phyloP scores from a whole-genome alignment of 2,797 vertebrate genomes.

The Chelon labrosus region DNA sequence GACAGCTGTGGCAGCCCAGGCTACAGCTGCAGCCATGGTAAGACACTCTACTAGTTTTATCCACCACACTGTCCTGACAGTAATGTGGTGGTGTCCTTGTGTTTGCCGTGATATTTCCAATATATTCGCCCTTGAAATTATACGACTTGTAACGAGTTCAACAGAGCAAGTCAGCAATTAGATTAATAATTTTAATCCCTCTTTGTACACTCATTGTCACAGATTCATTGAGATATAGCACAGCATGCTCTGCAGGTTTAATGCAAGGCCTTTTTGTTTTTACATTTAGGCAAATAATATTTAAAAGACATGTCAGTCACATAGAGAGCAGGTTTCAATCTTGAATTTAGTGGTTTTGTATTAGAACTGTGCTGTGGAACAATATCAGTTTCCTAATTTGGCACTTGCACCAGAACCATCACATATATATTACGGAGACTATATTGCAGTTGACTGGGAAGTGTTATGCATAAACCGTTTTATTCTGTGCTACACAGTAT shows the following conservation, averaged over 20 bases:
- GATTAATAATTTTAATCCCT: neutral
- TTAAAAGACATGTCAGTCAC: neutral
- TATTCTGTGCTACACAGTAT: neutral
- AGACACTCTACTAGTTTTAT: constrained; percentile 47
- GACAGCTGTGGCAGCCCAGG: constrained; percentile 93
- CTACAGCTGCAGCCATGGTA: constrained; percentile 89
- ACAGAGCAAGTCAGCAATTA: no score
- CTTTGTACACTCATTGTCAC: no score
- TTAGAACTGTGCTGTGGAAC: neutral
- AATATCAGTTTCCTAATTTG: constrained; percentile 3
- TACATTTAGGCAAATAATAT: neutral
- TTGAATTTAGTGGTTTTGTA: neutral
- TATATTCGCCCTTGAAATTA: no score
- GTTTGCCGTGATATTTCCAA: constrained; percentile 22
- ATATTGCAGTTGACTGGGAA: neutral
- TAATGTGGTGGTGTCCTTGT: constrained; percentile 5
- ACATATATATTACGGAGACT: neutral
- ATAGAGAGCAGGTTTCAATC: neutral
- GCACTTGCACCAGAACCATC: neutral
- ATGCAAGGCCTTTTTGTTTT: neutral
- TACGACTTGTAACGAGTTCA: no score
- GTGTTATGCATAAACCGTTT: neutral
- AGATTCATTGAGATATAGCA: neutral
- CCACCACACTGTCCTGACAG: neutral
- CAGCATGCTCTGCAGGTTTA: no score